Evolutionary conservation across 2,113 vertebrate genomes (phyloP).

Genomic region (Smithornis capensis): DNA sequence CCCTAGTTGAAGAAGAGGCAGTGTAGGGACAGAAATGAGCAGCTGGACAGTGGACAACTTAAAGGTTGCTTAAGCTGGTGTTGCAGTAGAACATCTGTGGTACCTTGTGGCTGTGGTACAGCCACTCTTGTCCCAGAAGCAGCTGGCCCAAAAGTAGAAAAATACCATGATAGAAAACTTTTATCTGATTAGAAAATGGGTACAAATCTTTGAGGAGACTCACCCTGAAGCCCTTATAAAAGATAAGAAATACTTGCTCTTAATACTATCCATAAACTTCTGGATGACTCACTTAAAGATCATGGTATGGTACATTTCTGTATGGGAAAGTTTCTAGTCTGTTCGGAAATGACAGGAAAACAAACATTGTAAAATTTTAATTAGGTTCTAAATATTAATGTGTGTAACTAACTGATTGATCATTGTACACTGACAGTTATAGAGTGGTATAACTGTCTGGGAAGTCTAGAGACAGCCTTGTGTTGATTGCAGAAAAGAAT

Average conservation of each 20-base stretch:
- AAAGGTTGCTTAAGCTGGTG: not conserved
- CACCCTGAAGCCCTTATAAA: not conserved
- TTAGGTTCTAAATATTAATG: conserved; percentile 27
- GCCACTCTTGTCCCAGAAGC: not conserved
- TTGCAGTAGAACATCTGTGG: not conserved
- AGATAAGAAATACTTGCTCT: not conserved
- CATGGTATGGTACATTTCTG: not conserved
- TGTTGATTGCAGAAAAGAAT: not conserved
- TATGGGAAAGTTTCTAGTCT: conserved; percentile 33
- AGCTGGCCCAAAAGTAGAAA: not conserved
- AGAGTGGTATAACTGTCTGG: not conserved
- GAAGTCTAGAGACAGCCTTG: conserved; percentile 6
- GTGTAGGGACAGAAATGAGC: not conserved
- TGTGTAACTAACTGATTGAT: not conserved
- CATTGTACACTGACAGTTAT: conserved; percentile 21
- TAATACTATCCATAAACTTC: not conserved
- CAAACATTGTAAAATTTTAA: conserved; percentile 35
- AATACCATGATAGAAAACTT: not conserved
- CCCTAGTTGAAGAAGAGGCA: not conserved
- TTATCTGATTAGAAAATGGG: not conserved
- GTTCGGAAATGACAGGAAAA: not conserved
- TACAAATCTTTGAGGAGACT: not conserved
- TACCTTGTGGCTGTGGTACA: not conserved
- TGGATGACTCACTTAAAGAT: conserved; percentile 23
- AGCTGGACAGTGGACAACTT: not conserved